Evolutionary conservation across 2,797 vertebrate genomes (phyloP).

Genomic region (Chelon labrosus): DNA sequence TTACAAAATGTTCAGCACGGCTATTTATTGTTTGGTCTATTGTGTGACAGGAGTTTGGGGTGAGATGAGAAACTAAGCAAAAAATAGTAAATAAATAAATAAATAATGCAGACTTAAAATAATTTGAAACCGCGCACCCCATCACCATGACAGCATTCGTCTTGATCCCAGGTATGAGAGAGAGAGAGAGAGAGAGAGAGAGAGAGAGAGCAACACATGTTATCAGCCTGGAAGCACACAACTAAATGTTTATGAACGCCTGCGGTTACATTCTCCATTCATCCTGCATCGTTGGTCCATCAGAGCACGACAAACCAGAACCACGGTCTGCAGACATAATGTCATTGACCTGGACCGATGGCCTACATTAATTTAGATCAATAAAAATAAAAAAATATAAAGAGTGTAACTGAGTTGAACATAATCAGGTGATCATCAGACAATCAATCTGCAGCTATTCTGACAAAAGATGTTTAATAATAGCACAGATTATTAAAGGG

Average conservation of each 20-base stretch:
- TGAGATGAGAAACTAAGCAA: background rate
- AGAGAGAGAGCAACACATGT: background rate
- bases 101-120: background rate
- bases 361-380: constrained; percentile 35
- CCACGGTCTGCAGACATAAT: constrained; percentile 3
- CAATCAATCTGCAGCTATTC: background rate
- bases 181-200: background rate
- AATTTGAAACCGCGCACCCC: background rate
- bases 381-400: constrained; percentile 5
- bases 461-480: too few relatives aligned
- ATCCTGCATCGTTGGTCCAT: constrained; percentile 2
- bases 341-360: constrained; percentile 1
- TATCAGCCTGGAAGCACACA: background rate
- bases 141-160: background rate
- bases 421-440: background rate
- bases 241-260: background rate
- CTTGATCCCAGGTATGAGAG: background rate
- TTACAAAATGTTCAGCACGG: constrained; percentile 44
- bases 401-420: background rate
- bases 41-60: background rate
- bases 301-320: constrained; percentile 14
- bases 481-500: too few relatives aligned
- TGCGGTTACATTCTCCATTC: constrained; percentile 3
- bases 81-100: background rate
- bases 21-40: constrained; percentile 25